Base-by-base conservation (phyloP, 2,888 invertebrate species). In the Megamerina dolium region DNA sequence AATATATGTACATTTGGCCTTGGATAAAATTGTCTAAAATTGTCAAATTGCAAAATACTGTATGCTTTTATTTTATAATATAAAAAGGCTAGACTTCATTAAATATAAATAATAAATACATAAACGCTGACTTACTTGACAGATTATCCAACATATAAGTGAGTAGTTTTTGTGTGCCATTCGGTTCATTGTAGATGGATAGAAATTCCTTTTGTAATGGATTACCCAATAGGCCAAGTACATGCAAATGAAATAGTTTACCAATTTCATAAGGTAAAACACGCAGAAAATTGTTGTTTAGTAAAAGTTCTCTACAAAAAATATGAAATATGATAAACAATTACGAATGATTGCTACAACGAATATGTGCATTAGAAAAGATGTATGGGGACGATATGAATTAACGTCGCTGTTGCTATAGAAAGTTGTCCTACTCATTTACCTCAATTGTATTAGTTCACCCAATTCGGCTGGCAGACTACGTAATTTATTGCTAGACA, bases 211-310 rank as follows among this genome's bases (percentile, higher is more conserved):
- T 90, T 64, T 86, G 85, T 52, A 97, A 78, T 30, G 95, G 96
- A 77, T 97, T 97, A 18, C 94, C 95, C 65, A 88, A 85, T 58
- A 91, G 78, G 65, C 94, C 93, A 56, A 99, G 79, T 63, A 88
- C 82, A 73, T 93, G 89, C 53, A 99, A 80, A 75, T 96, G 92
- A 75, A 97, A 99, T 60, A 97, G 79, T 75, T 94, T 94, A 58
- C 99, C 99, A 60, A 99, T 78, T 75, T 97, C 96, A 73, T 90
- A 95, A 3, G 99, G 99, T 64, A 99, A 77, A 58, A 87, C 85
- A 55, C 95, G 82, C 59, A 99, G 80, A 73, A 85, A 86, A 76
- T 99, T 99, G 75, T 96, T 85, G 75, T 90, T 90, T 57, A 99
- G 77, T 64, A 90, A 82, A 60, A 99, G 80, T 76, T 97, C 96